These are phyloP conservation scores for Pelagia noctiluca DNA, from an alignment of 30 jellyfish, hydroid and myxozoan species.

Conservation along the genomic window DNA sequence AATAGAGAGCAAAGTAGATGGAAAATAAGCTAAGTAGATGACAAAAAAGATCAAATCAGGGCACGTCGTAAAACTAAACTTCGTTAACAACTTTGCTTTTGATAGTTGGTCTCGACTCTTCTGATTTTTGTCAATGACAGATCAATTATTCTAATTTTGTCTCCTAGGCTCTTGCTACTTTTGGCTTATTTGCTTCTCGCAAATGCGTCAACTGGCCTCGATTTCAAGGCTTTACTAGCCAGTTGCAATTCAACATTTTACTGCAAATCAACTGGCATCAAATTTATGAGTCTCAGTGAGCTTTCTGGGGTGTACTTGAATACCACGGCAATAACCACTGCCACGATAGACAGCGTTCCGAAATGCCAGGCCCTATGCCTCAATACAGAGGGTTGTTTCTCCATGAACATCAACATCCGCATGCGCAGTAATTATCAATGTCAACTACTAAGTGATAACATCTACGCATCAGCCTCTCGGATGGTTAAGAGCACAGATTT, in stretches of 20 bases:
- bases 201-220: too few relatives aligned
- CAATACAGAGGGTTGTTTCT: slow-evolving; percentile 17
- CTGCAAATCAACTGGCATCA: slow-evolving; percentile 30
- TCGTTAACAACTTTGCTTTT: too few relatives aligned
- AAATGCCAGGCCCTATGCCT: slow-evolving; percentile 25
- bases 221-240: too few relatives aligned
- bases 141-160: too few relatives aligned
- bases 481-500: background rate
- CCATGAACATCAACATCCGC: slow-evolving; percentile 28
- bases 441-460: background rate
- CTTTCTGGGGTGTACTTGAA: slow-evolving; percentile 10
- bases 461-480: background rate
- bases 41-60: too few relatives aligned
- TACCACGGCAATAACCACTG: slow-evolving; percentile 16
- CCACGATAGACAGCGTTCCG: background rate
- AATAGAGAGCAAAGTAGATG: too few relatives aligned
- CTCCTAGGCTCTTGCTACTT: too few relatives aligned
- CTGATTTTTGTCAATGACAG: too few relatives aligned
- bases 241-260: slow-evolving; percentile 42
- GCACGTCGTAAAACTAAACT: too few relatives aligned
- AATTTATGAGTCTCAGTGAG: slow-evolving; percentile 10
- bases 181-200: too few relatives aligned
- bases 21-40: too few relatives aligned
- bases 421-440: background rate
- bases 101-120: too few relatives aligned